A percentile compares a stretch with the other conserved stretches of the same genome.
Evolutionary conservation across 2,113 vertebrate species (phyloP).

Genomic region (Genyomyrus donnyi): DNA sequence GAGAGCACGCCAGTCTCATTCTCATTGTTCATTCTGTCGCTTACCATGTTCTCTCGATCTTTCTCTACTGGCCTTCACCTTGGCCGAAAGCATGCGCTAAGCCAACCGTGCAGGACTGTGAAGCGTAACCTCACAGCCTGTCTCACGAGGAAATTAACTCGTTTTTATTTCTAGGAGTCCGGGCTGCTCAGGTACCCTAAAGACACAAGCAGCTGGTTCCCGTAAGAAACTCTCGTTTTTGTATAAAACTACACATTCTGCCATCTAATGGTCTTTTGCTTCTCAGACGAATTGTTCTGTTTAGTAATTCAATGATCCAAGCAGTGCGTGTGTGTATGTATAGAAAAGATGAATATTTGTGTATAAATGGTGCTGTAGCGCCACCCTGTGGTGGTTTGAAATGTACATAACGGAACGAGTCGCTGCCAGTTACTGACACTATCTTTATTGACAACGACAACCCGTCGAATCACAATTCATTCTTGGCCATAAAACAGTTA

Average conservation of each 20-base stretch:
- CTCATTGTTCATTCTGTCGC: neutral
- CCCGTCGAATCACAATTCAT: slow-evolving; percentile 80
- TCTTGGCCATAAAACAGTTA: slow-evolving; percentile 82
- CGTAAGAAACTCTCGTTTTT: neutral
- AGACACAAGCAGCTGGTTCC: neutral
- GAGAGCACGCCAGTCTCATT: neutral
- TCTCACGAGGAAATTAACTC: neutral
- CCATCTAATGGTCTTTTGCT: neutral
- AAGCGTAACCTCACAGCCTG: neutral
- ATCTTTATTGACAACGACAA: slow-evolving; percentile 87
- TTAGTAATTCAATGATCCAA: neutral
- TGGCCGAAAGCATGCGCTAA: neutral
- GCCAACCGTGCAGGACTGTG: neutral
- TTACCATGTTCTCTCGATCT: neutral
- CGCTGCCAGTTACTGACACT: slow-evolving; percentile 26
- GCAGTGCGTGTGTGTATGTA: neutral
- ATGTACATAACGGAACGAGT: neutral
- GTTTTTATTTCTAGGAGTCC: neutral
- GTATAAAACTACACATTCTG: neutral
- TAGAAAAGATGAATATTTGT: neutral
- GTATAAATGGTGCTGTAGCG: neutral
- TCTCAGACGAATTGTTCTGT: neutral
- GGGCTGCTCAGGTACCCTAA: neutral
- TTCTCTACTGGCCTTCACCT: neutral
- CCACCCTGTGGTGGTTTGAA: neutral